A percentile compares a stretch with the other conserved stretches of the same genome.
phyloP scores from a whole-genome alignment of 2,113 vertebrate genomes.

The Callochromis pleurospilus region DNA sequence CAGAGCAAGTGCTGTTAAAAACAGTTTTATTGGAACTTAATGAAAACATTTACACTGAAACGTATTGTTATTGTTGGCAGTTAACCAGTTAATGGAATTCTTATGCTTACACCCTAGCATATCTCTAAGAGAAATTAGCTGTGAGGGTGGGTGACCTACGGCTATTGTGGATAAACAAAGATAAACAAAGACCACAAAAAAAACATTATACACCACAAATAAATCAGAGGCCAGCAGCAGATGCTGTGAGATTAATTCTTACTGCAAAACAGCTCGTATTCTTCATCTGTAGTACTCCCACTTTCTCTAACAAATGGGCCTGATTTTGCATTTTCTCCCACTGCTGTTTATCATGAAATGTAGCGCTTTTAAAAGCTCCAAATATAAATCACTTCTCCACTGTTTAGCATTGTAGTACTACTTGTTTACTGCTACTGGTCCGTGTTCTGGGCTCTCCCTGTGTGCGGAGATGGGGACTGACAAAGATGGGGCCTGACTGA shows the following conservation, averaged over 20 bases:
- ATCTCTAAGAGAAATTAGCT: neutral
- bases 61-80: neutral
- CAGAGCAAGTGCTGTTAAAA: neutral
- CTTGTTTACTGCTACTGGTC: neutral
- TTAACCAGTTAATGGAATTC: neutral
- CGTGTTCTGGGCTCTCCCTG: neutral
- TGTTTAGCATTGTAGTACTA: neutral
- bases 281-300: neutral
- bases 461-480: neutral
- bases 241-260: conserved; percentile 6
- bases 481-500: neutral
- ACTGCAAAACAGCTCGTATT: neutral
- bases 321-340: conserved; percentile 9
- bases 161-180: neutral
- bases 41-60: neutral
- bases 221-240: conserved; percentile 4
- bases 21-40: neutral
- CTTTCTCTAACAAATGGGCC: neutral
- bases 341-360: neutral
- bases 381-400: conserved; percentile 38
- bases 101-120: neutral
- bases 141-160: neutral
- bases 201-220: neutral
- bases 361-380: neutral
- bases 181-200: neutral